These are phyloP conservation scores for Limnothrissa miodon DNA, from an alignment of 2,113 vertebrate species.

Conservation along the genomic window DNA sequence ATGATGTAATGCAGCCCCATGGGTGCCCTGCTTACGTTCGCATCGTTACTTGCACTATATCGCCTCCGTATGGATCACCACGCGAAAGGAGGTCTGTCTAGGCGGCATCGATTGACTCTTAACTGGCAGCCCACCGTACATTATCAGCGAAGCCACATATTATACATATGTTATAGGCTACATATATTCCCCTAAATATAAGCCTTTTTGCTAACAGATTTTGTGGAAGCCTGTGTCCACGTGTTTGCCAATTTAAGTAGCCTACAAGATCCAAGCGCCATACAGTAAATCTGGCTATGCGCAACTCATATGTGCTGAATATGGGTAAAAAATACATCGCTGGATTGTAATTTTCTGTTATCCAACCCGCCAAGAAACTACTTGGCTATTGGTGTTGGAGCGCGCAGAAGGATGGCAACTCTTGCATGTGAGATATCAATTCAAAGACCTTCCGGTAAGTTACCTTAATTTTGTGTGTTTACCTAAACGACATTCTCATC, in stretches of 20 bases:
- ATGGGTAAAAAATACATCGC: not conserved
- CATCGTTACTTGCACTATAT: constrained; percentile 39
- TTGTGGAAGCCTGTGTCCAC: not conserved
- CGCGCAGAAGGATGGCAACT: not conserved
- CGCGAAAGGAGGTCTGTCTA: not conserved
- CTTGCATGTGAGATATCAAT: constrained; percentile 37
- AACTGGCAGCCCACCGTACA: not conserved
- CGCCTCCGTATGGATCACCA: not conserved
- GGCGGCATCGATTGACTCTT: not conserved
- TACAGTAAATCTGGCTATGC: not conserved
- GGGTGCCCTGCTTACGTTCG: constrained; percentile 39
- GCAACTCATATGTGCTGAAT: not conserved
- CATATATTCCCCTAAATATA: too few species aligned
- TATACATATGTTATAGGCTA: not conserved
- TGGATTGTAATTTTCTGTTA: not conserved
- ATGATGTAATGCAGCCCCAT: constrained; percentile 57
- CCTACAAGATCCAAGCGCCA: not conserved
- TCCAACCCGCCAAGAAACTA: not conserved
- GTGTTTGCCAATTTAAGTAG: not conserved
- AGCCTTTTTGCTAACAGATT: not conserved
- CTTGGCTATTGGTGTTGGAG: not conserved
- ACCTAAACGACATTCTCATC: not conserved
- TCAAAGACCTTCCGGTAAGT: not conserved
- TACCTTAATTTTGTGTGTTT: not conserved
- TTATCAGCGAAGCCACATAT: not conserved